These are phyloP conservation scores for Podilymbus podiceps DNA, from an alignment of 2,113 vertebrate genomes.

Conservation along the genomic window DNA sequence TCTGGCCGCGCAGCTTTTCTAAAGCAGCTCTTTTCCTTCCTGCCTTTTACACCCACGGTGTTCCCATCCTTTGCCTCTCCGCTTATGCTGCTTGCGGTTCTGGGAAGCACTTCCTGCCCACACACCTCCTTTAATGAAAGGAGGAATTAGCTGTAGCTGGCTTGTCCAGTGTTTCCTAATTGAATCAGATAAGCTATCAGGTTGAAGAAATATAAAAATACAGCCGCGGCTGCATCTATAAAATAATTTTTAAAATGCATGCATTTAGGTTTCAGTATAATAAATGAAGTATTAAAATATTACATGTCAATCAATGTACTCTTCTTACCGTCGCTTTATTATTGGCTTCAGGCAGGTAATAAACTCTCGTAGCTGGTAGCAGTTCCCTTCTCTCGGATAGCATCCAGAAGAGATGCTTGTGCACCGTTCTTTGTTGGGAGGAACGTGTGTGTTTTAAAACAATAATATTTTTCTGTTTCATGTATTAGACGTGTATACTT, in stretches of 20 bases:
- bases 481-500: background rate
- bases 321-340: background rate
- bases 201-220: background rate
- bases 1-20: background rate
- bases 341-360: background rate
- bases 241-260: background rate
- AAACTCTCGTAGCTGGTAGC: background rate
- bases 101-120: background rate
- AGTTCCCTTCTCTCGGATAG: background rate
- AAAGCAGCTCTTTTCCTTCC: background rate
- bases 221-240: background rate
- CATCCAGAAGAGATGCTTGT: background rate
- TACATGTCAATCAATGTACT: background rate
- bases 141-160: background rate
- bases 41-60: background rate
- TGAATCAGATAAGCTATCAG: background rate
- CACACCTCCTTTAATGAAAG: background rate
- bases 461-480: background rate
- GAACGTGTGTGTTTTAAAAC: background rate
- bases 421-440: background rate
- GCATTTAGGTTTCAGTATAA: background rate
- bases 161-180: background rate
- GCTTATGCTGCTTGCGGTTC: background rate
- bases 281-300: background rate
- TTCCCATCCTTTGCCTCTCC: background rate